phyloP scores from a whole-genome alignment of 2,113 vertebrate species.

The Dermatemys mawii region DNA sequence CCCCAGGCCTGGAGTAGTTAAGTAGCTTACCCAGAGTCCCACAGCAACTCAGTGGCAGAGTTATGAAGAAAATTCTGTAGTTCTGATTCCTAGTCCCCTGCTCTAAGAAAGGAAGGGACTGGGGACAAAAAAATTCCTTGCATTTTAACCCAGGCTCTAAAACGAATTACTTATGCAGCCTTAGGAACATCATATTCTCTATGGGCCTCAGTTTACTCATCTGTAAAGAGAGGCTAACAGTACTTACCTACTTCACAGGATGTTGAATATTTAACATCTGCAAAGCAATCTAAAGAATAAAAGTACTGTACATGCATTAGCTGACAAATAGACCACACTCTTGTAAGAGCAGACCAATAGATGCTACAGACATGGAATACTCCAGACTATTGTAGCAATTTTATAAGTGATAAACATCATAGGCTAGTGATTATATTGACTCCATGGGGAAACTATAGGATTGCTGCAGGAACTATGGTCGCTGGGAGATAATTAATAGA shows the following conservation, averaged over 20 bases:
- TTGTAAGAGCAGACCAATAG: neutral
- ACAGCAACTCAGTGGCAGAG: neutral
- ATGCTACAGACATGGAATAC: too few species aligned
- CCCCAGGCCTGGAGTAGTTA: neutral
- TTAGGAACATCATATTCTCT: conserved; percentile 36
- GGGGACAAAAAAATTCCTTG: neutral
- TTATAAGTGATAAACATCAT: too few species aligned
- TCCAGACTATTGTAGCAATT: too few species aligned
- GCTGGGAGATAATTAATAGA: too few species aligned
- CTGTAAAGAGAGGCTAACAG: conserved; percentile 37
- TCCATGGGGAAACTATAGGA: too few species aligned
- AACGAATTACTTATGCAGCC: conserved; percentile 19
- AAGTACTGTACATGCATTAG: conserved; percentile 39
- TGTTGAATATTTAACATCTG: conserved; percentile 39
- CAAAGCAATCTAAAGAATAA: conserved; percentile 18
- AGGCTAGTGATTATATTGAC: too few species aligned
- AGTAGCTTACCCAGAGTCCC: conserved; percentile 49
- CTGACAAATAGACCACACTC: neutral
- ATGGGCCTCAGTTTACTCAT: neutral
- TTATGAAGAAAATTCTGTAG: neutral
- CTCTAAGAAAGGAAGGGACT: conserved; percentile 28
- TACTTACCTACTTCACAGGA: conserved; percentile 30
- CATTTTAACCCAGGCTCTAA: conserved; percentile 44
- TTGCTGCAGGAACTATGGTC: too few species aligned
- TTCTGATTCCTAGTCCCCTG: neutral